Percentiles rank a stretch among this genome's conserved stretches.
Evolutionary conservation across 53 echinoderm and acorn worm genomes (phyloP).

Genomic region (Astropecten irregularis): DNA sequence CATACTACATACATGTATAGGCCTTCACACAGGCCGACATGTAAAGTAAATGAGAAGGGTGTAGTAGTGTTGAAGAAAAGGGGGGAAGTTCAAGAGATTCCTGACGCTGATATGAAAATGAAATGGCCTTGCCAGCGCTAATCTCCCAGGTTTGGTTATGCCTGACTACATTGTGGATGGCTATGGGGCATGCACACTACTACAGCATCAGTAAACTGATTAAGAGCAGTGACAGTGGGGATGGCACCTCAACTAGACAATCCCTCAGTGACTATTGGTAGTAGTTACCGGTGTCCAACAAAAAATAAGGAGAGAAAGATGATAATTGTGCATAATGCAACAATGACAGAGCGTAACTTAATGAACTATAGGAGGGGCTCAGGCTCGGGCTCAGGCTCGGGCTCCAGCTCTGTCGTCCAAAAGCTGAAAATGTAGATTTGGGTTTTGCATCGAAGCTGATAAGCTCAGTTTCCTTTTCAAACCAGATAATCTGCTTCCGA

Average conservation of each 20-base stretch:
- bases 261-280: slow-evolving; percentile 39
- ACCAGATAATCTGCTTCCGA: too few species aligned
- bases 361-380: too few species aligned
- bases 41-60: slow-evolving; percentile 49
- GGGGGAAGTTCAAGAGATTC: slow-evolving; percentile 16
- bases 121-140: slow-evolving; percentile 56
- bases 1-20: too few species aligned
- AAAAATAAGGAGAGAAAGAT: background rate
- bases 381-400: too few species aligned
- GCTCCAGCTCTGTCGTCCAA: too few species aligned
- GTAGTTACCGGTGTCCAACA: slow-evolving; percentile 36
- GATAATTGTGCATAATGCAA: slow-evolving; percentile 21
- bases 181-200: slow-evolving; percentile 51
- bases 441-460: too few species aligned
- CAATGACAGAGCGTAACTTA: background rate
- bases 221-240: slow-evolving; percentile 53
- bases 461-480: too few species aligned
- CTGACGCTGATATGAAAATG: slow-evolving; percentile 45
- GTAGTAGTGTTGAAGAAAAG: background rate
- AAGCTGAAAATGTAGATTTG: too few species aligned
- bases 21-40: slow-evolving; percentile 24
- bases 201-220: slow-evolving; percentile 72
- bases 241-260: slow-evolving; percentile 56
- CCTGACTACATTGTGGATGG: slow-evolving; percentile 58
- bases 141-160: slow-evolving; percentile 62